Percentiles rank a stretch among this genome's conserved stretches.
Conservation (phyloP, 2,797 vertebrate species). For the Aythya fuligula region DNA sequence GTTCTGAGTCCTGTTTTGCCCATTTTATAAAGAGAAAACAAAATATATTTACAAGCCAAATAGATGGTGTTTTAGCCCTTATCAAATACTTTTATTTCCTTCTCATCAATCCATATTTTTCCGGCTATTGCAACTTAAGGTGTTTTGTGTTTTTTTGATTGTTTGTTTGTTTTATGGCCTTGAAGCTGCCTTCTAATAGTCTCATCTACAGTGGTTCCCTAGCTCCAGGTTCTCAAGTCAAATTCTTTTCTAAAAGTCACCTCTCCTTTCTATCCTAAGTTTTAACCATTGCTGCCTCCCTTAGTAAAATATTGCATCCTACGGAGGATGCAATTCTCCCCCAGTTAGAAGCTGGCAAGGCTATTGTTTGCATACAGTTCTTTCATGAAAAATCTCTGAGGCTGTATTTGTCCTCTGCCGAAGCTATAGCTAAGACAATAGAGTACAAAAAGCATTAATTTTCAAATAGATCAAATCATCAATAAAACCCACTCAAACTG, state of each 20-base stretch:
- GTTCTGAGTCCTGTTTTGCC: not conserved
- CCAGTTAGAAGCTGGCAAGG: not conserved
- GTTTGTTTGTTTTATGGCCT: not conserved
- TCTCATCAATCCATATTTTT: not conserved
- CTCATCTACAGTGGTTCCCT: not conserved
- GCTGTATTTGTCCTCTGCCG: constrained; percentile 17
- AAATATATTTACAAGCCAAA: not conserved
- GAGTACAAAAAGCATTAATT: constrained; percentile 23
- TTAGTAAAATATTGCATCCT: not conserved
- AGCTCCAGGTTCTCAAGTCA: not conserved
- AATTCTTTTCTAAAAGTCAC: not conserved
- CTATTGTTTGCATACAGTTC: not conserved
- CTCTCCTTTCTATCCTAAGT: not conserved
- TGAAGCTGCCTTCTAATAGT: not conserved
- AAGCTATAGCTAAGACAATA: constrained; percentile 8
- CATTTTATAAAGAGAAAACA: not conserved
- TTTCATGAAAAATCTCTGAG: not conserved
- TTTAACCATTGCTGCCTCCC: not conserved
- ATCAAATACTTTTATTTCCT: not conserved
- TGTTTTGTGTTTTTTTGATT: not conserved
- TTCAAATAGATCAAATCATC: constrained; percentile 26
- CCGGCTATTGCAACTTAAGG: not conserved
- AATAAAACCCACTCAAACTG: constrained; percentile 19
- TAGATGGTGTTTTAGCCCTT: not conserved
- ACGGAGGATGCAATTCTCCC: not conserved